phyloP scores from a whole-genome alignment of 2,888 invertebrate species.

The Nymphalis polychloros region DNA sequence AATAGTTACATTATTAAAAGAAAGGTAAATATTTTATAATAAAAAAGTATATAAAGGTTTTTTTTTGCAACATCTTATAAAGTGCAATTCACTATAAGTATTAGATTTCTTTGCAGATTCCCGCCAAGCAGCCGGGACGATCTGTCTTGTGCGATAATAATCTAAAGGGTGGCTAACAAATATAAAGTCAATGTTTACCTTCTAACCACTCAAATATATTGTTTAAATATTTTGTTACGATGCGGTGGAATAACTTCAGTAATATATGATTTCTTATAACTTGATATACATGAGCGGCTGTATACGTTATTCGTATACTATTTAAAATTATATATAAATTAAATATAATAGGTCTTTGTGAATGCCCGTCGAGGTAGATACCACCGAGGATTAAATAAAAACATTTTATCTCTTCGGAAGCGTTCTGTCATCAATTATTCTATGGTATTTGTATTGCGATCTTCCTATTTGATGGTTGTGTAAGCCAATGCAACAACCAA shows the following conservation, averaged over 20 bases:
- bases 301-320: too few relatives aligned
- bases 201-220: constrained; percentile 12
- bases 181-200: constrained; percentile 16
- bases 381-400: too few relatives aligned
- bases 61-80: constrained; percentile 25
- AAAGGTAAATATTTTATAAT: neutral
- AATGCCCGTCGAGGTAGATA: too few relatives aligned
- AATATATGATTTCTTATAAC: neutral
- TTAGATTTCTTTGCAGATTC: constrained; percentile 32
- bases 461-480: too few relatives aligned
- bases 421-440: too few relatives aligned
- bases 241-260: neutral
- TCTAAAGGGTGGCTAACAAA: constrained; percentile 21
- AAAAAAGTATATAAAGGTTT: neutral
- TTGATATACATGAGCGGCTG: neutral
- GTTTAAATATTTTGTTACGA: constrained; percentile 11
- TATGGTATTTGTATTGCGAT: too few relatives aligned
- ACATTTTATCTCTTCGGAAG: too few relatives aligned
- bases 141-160: constrained; percentile 31
- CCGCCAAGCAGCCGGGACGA: constrained; percentile 27
- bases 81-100: constrained; percentile 28
- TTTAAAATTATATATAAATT: too few relatives aligned
- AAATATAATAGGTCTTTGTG: too few relatives aligned
- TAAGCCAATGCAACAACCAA: too few relatives aligned
- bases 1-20: too few relatives aligned